Evolutionary conservation across 2,888 invertebrate species (phyloP).

Genomic region (Lacanobia oleracea): DNA sequence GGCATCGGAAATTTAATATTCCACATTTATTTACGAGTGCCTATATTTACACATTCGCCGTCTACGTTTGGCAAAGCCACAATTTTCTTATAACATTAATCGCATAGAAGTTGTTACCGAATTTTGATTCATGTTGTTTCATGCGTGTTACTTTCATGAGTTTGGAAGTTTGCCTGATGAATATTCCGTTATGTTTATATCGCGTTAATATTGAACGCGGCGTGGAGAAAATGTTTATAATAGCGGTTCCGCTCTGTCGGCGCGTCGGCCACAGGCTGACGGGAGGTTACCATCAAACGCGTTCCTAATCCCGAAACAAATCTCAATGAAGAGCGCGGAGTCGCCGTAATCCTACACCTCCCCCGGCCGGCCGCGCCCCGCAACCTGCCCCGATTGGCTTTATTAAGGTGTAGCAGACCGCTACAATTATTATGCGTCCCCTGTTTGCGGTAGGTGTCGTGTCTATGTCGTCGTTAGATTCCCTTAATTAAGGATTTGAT

Average conservation of each 20-base stretch:
- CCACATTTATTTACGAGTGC: conserved; percentile 74
- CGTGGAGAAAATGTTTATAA: conserved; percentile 76
- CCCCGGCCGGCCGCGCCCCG: conserved; percentile 72
- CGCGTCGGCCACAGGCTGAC: conserved; percentile 76
- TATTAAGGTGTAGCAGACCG: conserved; percentile 91
- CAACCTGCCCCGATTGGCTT: conserved; percentile 87
- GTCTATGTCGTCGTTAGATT: conserved; percentile 87
- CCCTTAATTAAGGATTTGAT: conserved; percentile 89
- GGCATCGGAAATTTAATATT: conserved; percentile 79
- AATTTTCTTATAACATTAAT: conserved; percentile 79
- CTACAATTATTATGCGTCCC: conserved; percentile 91
- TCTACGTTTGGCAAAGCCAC: conserved; percentile 63
- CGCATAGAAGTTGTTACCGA: conserved; percentile 77
- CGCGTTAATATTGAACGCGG: conserved; percentile 78
- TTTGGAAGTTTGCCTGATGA: conserved; percentile 79
- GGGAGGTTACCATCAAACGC: conserved; percentile 86
- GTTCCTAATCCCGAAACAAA: conserved; percentile 90
- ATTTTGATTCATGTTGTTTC: conserved; percentile 78
- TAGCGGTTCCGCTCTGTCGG: conserved; percentile 76
- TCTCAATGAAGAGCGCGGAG: conserved; percentile 90
- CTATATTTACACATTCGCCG: conserved; percentile 74
- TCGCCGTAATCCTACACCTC: conserved; percentile 84
- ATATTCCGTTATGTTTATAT: conserved; percentile 82
- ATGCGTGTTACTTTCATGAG: conserved; percentile 79
- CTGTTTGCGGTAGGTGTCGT: conserved; percentile 89